Evolutionary conservation across 2,888 invertebrate species (phyloP).

Genomic region (Sinotaia quadrata): DNA sequence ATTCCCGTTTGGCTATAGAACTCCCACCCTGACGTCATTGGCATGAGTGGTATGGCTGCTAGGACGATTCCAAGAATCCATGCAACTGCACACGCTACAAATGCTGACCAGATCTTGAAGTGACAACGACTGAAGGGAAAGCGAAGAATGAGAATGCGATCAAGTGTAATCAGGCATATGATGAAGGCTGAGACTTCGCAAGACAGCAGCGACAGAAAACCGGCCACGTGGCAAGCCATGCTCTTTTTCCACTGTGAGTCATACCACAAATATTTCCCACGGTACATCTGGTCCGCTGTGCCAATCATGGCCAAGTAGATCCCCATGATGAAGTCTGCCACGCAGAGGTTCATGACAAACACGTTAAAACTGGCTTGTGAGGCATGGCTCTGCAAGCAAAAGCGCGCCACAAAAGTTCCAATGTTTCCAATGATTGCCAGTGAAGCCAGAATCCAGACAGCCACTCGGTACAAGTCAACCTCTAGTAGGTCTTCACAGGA

Average conservation of each 20-base stretch:
- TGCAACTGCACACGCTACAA: slow-evolving; percentile 42
- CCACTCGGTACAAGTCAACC: slow-evolving; percentile 13
- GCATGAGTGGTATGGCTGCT: slow-evolving; percentile 61
- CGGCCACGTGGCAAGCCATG: slow-evolving; percentile 44
- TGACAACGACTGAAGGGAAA: slow-evolving; percentile 73
- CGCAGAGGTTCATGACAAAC: slow-evolving; percentile 27
- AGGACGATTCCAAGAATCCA: slow-evolving; percentile 59
- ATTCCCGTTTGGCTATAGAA: slow-evolving; percentile 63
- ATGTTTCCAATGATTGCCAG: slow-evolving; percentile 25
- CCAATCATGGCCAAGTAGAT: slow-evolving; percentile 47
- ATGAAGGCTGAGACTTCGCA: slow-evolving; percentile 78
- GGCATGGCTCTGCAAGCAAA: slow-evolving; percentile 9
- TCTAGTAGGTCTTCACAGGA: slow-evolving; percentile 29
- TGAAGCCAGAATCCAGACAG: slow-evolving; percentile 23
- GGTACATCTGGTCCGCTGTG: slow-evolving; percentile 43
- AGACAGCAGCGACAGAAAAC: slow-evolving; percentile 67
- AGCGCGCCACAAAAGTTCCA: slow-evolving; percentile 26
- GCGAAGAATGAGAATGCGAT: slow-evolving; percentile 78
- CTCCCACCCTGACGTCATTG: slow-evolving; percentile 43
- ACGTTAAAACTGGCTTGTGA: slow-evolving; percentile 13
- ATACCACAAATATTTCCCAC: slow-evolving; percentile 46
- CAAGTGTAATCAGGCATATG: slow-evolving; percentile 78
- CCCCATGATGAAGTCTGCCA: slow-evolving; percentile 44
- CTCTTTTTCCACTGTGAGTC: slow-evolving; percentile 48
- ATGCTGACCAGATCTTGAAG: slow-evolving; percentile 50